Base-by-base conservation (phyloP, 2,113 vertebrate genomes). In the Dascyllus trimaculatus region DNA sequence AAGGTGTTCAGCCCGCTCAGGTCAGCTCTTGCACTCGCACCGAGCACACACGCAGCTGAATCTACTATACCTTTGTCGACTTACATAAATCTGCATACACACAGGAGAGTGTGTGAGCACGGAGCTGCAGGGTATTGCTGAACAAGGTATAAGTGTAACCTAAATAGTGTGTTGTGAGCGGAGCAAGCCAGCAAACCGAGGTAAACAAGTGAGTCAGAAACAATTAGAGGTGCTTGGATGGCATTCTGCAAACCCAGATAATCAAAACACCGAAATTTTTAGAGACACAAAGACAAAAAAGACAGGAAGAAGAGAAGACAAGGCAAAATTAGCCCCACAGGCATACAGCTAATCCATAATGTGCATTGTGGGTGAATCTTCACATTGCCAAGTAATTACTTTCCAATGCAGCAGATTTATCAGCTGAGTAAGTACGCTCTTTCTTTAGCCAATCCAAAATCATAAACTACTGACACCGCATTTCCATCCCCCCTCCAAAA, bases 171-270 rank as follows among this genome's bases (percentile, higher is more conserved):
- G 65, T 25, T 43, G 4, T 17, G 15, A 71, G 57, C 48, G 57
- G 29, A 65, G 53, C 57, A 65, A 69, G 80, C 32, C 35, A 56
- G 66, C 75, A 84, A 82, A 87, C 74, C 62, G 60, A 70, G 43
- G 71, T 72, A 88, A 89, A 88, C 85, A 89, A 85, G 82, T 83
- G 84, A 89, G 68, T 90, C 87, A 89, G 86, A 74, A 80, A 85
- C 82, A 83, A 81, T 85, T 84, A 85, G 72, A 86, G 74, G 51
- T 40, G 69, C 57, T 85, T 69, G 62, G 79, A 66, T 64, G 52
- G 74, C 18, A 60, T 72, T 75, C 58, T 83, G 65, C 64, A 80
- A 85, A 81, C 32, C 38, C 61, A 62, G 80, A 80, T 73, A 75
- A 85, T 84, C 56, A 71, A 79, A 85, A 87, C 75, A 71, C 4